Evolutionary conservation across 2,113 vertebrate species (phyloP).

Genomic region (Oreochromis aureus): DNA sequence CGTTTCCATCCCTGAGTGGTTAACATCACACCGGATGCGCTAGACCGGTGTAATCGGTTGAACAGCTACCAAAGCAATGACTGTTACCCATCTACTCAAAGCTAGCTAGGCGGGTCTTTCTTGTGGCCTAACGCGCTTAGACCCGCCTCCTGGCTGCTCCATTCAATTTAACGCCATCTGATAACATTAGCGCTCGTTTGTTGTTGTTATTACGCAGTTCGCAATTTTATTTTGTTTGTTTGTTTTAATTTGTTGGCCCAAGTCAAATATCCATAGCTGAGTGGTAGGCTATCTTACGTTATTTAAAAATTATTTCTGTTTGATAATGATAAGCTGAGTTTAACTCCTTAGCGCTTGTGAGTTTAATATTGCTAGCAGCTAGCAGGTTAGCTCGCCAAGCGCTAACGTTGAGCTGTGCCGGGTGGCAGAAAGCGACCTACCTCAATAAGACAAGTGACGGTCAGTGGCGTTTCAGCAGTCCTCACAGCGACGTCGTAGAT

Average conservation of each 20-base stretch:
- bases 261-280: not conserved
- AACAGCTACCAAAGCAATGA: not conserved
- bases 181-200: not conserved
- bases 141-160: constrained; percentile 24
- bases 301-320: not conserved
- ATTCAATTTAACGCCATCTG: not conserved
- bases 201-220: not conserved
- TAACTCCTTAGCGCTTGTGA: not conserved
- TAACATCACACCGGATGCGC: not conserved
- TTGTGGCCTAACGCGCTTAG: constrained; percentile 36
- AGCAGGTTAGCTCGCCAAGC: not conserved
- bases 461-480: not conserved
- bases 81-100: not conserved
- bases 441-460: constrained; percentile 22
- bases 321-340: not conserved
- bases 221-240: not conserved
- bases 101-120: constrained; percentile 47
- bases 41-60: constrained; percentile 22
- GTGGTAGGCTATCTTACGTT: not conserved
- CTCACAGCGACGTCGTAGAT: not conserved
- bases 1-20: not conserved
- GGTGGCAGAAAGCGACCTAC: constrained; percentile 39
- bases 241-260: not conserved
- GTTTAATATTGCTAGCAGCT: not conserved
- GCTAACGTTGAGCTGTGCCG: not conserved